Evolutionary conservation across 1,140 invertebrate species (phyloP), one percentile per base, ranked within the genome.

Genomic region (Sinella curviseta): DNA sequence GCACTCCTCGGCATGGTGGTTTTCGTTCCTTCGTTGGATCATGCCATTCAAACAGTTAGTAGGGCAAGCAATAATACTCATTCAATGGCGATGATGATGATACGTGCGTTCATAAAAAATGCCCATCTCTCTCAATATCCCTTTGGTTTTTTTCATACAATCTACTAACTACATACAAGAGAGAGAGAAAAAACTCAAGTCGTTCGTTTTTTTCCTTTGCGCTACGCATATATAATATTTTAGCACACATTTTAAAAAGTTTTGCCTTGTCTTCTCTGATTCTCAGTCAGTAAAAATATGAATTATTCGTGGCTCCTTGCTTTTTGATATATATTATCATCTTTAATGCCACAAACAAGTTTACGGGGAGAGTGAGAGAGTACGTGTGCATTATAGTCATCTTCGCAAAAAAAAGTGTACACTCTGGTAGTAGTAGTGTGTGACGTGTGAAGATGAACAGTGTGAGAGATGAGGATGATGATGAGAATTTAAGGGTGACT

Each of bases 21-120:
- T n/a, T n/a, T n/a, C 4, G 57, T 16, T 60, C 24, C 12, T 70
- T 70, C 31, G 26, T 70, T 24, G 26, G 65, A 70, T 8, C 26
- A 70, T 70, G 28, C 65, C n/a, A 70, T 30, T 70, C 65, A 65
- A 65, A 65, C 57, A 33, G 26, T 70, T 70, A 31, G 26, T 70
- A 70, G 65, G 65, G 65, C 65, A 70, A 70, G 65, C 31, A 31
- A 33, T 70, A 70, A 70, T 33, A 70, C 31, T 70, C 31, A 12
- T 30, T 70, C 12, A 70, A 33, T 8, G 65, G n/a, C 31, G 65
- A 31, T 33, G 65, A 70, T 60, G 55, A 60, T 60, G 24, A 60
- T 60, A 60, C 8, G 55, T 60, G 55, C 24, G n/a, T 60, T 60
- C 55, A 60, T 60, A 60, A 60, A 60, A 60, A n/a, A 60, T 26